phyloP scores from a whole-genome alignment of 2,113 vertebrate genomes.

The Phyllostomus discolor region DNA sequence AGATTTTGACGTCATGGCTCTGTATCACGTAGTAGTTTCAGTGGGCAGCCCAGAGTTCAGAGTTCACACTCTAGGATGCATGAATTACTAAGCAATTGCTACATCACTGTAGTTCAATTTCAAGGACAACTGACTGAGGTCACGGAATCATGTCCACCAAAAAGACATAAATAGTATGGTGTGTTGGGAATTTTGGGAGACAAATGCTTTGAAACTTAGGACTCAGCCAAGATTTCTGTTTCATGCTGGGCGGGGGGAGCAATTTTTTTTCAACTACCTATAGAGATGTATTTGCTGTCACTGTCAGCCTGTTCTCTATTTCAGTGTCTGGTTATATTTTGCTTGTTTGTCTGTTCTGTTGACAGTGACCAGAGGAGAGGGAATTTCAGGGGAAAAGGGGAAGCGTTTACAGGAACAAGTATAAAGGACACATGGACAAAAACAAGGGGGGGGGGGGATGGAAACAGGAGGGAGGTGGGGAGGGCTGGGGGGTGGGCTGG shows the following conservation, averaged over 20 bases:
- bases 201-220: background rate
- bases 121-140: background rate
- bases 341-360: too few relatives aligned
- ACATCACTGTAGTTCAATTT: background rate
- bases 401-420: too few relatives aligned
- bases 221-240: background rate
- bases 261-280: background rate
- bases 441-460: too few relatives aligned
- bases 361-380: too few relatives aligned
- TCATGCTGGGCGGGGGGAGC: background rate
- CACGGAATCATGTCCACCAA: background rate
- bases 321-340: too few relatives aligned
- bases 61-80: background rate
- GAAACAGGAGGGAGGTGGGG: too few relatives aligned
- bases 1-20: background rate
- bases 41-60: background rate
- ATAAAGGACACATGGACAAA: too few relatives aligned
- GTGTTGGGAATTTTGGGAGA: background rate
- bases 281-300: background rate
- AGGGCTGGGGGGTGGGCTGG: too few relatives aligned
- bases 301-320: too few relatives aligned
- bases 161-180: background rate
- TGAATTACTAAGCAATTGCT: background rate
- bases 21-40: background rate
- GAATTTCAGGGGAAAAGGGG: too few relatives aligned